Percentiles rank a stretch among this genome's conserved stretches.
Conservation (phyloP, 2,888 invertebrate genomes). For the Empis livida region DNA sequence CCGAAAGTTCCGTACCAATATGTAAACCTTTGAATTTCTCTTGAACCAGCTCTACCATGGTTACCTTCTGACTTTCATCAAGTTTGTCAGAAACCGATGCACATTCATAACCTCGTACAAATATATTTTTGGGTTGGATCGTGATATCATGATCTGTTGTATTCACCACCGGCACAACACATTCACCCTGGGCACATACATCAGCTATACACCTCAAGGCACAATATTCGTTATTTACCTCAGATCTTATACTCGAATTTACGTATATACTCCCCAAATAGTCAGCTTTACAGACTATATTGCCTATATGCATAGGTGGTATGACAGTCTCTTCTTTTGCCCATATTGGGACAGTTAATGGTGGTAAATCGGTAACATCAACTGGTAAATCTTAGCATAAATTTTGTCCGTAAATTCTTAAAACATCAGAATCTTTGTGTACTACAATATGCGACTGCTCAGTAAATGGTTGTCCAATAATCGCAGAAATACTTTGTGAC, state of each 20-base stretch:
- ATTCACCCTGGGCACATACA: slow-evolving; percentile 1
- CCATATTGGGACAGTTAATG: no score
- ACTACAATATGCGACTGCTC: slow-evolving; percentile 6
- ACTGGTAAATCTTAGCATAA: no score
- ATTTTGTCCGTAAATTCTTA: slow-evolving; percentile 1
- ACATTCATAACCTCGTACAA: background rate
- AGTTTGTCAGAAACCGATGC: no score
- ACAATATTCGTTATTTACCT: slow-evolving; percentile 3
- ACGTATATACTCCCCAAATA: background rate
- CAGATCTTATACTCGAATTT: background rate
- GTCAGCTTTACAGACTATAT: slow-evolving; percentile 1
- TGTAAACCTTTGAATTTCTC: no score
- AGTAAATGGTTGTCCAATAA: slow-evolving; percentile 6
- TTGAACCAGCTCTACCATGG: background rate
- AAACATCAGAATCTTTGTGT: background rate
- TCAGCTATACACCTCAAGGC: background rate
- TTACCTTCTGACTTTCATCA: no score
- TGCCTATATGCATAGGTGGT: slow-evolving; percentile 3
- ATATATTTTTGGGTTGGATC: background rate
- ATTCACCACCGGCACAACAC: slow-evolving; percentile 3
- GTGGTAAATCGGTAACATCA: no score
- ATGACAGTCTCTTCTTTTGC: slow-evolving; percentile 1
- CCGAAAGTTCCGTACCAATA: no score
- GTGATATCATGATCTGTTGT: slow-evolving; percentile 1
- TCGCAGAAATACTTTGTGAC: slow-evolving; percentile 6